phyloP scores from a whole-genome alignment of 2,113 vertebrate species.

The Pardalotus punctatus region DNA sequence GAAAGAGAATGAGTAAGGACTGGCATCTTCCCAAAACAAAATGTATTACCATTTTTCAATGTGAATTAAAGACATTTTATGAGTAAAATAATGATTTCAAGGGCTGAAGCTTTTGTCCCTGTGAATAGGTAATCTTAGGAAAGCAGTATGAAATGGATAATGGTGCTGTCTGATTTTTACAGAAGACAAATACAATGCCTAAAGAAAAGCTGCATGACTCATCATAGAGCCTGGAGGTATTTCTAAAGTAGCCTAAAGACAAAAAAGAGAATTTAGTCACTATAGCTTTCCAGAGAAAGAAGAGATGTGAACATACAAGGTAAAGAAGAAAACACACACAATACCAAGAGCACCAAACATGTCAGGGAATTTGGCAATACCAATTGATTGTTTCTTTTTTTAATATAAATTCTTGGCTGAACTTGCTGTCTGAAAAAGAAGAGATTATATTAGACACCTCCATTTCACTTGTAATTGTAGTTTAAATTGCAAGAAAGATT shows the following conservation, averaged over 20 bases:
- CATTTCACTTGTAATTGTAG: neutral
- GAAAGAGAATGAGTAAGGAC: neutral
- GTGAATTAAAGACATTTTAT: neutral
- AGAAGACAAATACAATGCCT: neutral
- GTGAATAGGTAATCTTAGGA: neutral
- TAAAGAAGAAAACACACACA: neutral
- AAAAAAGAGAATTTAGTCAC: neutral
- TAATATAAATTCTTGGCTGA: neutral
- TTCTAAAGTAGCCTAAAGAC: constrained; percentile 1
- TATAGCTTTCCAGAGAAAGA: neutral
- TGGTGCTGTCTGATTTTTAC: neutral
- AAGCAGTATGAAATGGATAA: neutral
- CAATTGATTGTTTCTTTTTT: neutral
- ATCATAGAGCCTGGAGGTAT: neutral
- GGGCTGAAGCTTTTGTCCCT: neutral
- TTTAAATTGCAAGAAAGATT: neutral
- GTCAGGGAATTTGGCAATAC: neutral
- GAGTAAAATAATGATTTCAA: neutral
- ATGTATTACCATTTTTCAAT: neutral
- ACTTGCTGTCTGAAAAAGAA: neutral
- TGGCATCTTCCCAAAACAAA: neutral
- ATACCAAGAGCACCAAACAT: neutral
- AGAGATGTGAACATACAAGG: neutral
- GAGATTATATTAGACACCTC: neutral
- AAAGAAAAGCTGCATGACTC: constrained; percentile 22